Conservation (phyloP, 1,140 invertebrate species). For the Tachypleus tridentatus region DNA sequence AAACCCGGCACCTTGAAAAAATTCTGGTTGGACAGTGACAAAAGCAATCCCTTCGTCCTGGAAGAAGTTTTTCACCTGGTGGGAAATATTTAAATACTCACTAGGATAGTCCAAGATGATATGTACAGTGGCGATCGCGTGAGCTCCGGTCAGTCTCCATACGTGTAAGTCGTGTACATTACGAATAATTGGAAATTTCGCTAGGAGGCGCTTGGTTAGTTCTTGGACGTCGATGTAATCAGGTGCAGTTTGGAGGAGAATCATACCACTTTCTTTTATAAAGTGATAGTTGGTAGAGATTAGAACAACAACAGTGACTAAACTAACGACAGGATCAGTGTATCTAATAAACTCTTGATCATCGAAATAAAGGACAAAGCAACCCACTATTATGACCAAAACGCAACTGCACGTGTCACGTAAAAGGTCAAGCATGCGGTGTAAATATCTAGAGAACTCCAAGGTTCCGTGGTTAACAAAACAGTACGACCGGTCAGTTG, state of each 20-base stretch:
- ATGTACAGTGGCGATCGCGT: conserved; percentile 86
- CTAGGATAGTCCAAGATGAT: conserved; percentile 50
- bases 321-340: conserved; percentile 14
- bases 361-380: conserved; percentile 54
- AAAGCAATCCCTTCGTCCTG: conserved; percentile 79
- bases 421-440: conserved; percentile 37
- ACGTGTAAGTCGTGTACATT: conserved; percentile 91
- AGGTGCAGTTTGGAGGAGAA: conserved; percentile 67
- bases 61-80: conserved; percentile 86
- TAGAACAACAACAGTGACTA: conserved; percentile 44
- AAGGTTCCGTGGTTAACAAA: too few relatives aligned
- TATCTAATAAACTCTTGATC: conserved; percentile 15
- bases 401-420: conserved; percentile 64
- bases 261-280: conserved; percentile 51
- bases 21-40: conserved; percentile 88
- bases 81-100: conserved; percentile 82
- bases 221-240: conserved; percentile 70
- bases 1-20: conserved; percentile 33
- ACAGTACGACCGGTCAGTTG: too few relatives aligned
- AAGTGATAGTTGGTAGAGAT: conserved; percentile 56
- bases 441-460: too few relatives aligned
- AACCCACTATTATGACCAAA: conserved; percentile 66
- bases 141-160: conserved; percentile 81
- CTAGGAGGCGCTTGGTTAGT: conserved; percentile 48
- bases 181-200: conserved; percentile 60